These are phyloP conservation scores for Acanthurus tractus DNA, from an alignment of 2,797 vertebrate genomes.

Conservation along the genomic window DNA sequence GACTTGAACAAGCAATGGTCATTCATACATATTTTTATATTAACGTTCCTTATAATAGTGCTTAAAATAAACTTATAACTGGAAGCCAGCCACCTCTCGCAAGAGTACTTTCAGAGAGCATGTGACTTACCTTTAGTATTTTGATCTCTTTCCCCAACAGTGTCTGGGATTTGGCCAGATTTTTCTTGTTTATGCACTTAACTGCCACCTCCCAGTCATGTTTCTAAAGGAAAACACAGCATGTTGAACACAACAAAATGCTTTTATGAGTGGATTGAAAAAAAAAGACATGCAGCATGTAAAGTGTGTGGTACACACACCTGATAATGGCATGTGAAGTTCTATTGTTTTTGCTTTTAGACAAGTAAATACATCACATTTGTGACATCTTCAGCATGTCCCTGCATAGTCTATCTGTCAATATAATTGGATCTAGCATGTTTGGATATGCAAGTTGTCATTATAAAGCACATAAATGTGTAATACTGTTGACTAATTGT, in stretches of 20 bases:
- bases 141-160: constrained; percentile 97
- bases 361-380: not conserved
- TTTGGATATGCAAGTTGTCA: not conserved
- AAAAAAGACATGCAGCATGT: not conserved
- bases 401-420: not conserved
- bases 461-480: not conserved
- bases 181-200: constrained; percentile 99
- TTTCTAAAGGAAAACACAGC: constrained; percentile 84
- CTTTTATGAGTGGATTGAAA: not conserved
- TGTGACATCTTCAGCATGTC: not conserved
- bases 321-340: not conserved
- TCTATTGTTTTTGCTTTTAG: not conserved
- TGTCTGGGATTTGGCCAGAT: constrained; percentile 96
- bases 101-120: not conserved
- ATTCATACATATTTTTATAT: not conserved
- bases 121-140: constrained; percentile 92
- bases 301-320: not conserved
- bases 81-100: not conserved
- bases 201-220: constrained; percentile 97
- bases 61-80: not conserved
- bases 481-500: not conserved
- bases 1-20: not conserved
- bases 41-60: not conserved
- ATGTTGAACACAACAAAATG: not conserved
- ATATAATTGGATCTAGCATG: not conserved